These are phyloP conservation scores for Acromyrmex charruanus DNA, from an alignment of 1,140 invertebrate species.

Conservation along the genomic window DNA sequence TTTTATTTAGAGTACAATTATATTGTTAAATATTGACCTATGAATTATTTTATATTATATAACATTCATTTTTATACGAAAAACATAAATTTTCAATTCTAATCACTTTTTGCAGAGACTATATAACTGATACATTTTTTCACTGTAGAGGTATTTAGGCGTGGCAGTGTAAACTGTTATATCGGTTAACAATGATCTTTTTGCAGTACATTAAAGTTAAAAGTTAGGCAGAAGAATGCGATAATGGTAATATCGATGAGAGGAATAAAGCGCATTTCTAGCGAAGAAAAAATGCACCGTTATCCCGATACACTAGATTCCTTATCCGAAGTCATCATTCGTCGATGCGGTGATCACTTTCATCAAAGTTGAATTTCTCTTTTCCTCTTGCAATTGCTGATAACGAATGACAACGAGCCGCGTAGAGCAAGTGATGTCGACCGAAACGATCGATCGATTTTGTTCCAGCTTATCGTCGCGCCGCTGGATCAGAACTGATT, in stretches of 20 bases:
- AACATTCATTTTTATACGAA: too few species aligned
- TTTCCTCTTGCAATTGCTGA: constrained; percentile 59
- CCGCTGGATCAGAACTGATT: constrained; percentile 58
- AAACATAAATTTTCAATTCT: too few species aligned
- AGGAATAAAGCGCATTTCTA: neutral
- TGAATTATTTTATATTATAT: too few species aligned
- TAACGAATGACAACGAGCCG: constrained; percentile 60
- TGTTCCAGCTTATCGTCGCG: constrained; percentile 4
- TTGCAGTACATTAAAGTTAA: neutral
- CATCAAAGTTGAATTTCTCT: constrained; percentile 68
- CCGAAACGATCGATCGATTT: constrained; percentile 59
- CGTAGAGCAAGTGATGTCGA: constrained; percentile 32
- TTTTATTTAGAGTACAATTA: too few species aligned
- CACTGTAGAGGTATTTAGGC: neutral
- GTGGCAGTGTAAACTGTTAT: neutral
- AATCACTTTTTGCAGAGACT: too few species aligned
- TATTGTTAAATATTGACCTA: too few species aligned
- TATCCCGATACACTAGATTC: constrained; percentile 6
- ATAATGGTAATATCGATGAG: neutral
- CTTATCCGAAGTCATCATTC: constrained; percentile 27
- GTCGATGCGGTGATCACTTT: constrained; percentile 53
- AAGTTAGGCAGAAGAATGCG: neutral
- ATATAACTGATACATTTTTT: too few species aligned
- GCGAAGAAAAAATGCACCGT: constrained; percentile 4
- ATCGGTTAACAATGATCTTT: neutral